Evolutionary conservation across 2,888 invertebrate genomes (phyloP), one percentile per base, ranked within the genome.

Genomic region (Hemaris fuciformis): DNA sequence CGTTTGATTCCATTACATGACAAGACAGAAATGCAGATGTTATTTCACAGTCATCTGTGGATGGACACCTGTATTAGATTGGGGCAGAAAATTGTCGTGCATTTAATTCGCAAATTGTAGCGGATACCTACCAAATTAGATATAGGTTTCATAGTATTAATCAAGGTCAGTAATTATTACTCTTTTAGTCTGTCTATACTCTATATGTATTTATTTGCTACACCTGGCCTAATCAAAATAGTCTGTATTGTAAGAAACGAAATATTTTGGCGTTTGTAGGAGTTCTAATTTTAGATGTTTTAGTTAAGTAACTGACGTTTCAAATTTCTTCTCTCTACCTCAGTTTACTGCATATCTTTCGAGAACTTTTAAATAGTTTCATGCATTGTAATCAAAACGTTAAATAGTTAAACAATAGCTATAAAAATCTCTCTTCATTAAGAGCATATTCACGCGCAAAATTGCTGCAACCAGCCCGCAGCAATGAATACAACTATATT

Each of bases 91-190:
- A 80, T 83, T 82, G 84, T 87, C 84, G 83, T 84, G 87, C 87
- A 88, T 88, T 89, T 88, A 84, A 85, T 87, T 89, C 86, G 83
- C 87, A 84, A 79, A 83, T 79, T 80, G 79, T 87, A 88, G 87
- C 81, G 84, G 81, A 87, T 85, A 84, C 80, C 81, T 81, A 83
- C 76, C 79, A 81, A 74, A 73, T 67, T 79, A 82, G 78, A 64
- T 66, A 66, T 84, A 83, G 73, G 69, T 62, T 70, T 71, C 64
- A 68, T 80, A 79, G 70, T 72, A 73, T 74, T 77, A 75, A 77
- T 71, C 71, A 66, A 69, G 66, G 68, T 66, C 67, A 46, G 8
- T 41, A 23, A 38, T 57, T 8, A 60, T 13, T 43, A 62, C 64
- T 68, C 70, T 70, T 74, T 72, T 64, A 74, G 70, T 70, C n/a